Evolutionary conservation across 2,113 vertebrate species (phyloP).

Genomic region (Alosa alosa): DNA sequence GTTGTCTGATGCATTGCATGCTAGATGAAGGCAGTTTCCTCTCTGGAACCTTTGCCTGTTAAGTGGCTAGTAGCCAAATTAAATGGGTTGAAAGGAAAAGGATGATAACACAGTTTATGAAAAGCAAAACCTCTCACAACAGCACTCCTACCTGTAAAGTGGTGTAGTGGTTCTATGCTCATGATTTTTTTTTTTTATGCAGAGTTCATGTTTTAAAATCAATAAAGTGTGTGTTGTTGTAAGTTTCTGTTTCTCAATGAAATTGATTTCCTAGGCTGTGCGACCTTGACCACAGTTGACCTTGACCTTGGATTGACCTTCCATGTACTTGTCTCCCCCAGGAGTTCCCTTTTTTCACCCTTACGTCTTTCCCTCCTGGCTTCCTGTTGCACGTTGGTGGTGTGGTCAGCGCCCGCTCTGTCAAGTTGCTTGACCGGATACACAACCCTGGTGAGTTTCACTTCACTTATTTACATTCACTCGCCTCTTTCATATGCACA

Average conservation of each 20-base stretch:
- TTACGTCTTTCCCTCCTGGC: constrained; percentile 89
- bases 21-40: background rate
- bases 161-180: background rate
- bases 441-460: constrained; percentile 93
- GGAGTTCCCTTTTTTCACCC: constrained; percentile 97
- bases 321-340: constrained; percentile 52
- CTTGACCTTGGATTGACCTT: background rate
- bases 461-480: background rate
- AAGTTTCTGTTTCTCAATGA: background rate
- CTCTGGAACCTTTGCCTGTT: background rate
- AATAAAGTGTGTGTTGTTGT: background rate
- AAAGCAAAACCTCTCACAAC: background rate
- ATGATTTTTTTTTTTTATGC: background rate
- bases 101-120: background rate
- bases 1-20: constrained; percentile 7
- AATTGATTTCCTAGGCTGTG: background rate
- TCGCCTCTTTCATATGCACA: background rate
- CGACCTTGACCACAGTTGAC: background rate
- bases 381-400: constrained; percentile 94
- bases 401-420: constrained; percentile 95
- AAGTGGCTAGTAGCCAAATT: too few relatives aligned
- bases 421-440: constrained; percentile 96
- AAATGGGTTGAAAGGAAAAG: too few relatives aligned
- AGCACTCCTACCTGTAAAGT: too few relatives aligned
- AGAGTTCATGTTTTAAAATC: background rate